Evolutionary conservation across 1,140 invertebrate species (phyloP), one percentile per base, ranked within the genome.

Genomic region (Sycophaga agraensis): DNA sequence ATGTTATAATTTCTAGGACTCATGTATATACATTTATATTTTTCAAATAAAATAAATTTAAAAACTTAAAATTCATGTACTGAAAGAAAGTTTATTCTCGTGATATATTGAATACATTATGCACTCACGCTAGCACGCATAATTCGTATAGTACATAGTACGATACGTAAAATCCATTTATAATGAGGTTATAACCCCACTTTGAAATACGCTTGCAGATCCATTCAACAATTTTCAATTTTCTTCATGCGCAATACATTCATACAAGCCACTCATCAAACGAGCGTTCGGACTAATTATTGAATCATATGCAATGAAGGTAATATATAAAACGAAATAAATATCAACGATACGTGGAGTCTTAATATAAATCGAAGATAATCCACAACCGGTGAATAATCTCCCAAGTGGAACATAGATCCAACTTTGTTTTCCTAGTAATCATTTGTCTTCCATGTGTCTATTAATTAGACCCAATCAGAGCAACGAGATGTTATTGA

Each of bases 271-370:
- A 70, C 66, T 40, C 54, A 59, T 62, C 61, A 17, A 56, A 21
- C 42, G 40, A 56, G 54, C 65, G 39, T 67, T 59, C 48, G 45
- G 67, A 71, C 58, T 68, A 59, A 62, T 70, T 71, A 72, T 68
- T 64, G 55, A 67, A 70, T 70, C 73, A 75, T 59, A 69, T 63
- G 54, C 73, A 74, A 72, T 71, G 63, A 68, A 75, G 35, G 12
- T 56, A 56, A 45, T 45, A 71, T 71, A 79, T 62, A 77, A 78
- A 78, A 77, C 66, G 72, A 73, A 78, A 78, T 79, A 79, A 79
- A 79, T 75, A 65, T 64, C 45, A 79, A 78, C 70, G 64, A 70
- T 65, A 68, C 56, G 28, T 59, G 46, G 66, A 70, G 65, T 72
- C 61, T 66, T 67, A 40, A 39, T 9, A 43, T 26, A 59, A 66